Conservation (phyloP, 2,888 invertebrate genomes). For the Diaprepes abbreviatus region DNA sequence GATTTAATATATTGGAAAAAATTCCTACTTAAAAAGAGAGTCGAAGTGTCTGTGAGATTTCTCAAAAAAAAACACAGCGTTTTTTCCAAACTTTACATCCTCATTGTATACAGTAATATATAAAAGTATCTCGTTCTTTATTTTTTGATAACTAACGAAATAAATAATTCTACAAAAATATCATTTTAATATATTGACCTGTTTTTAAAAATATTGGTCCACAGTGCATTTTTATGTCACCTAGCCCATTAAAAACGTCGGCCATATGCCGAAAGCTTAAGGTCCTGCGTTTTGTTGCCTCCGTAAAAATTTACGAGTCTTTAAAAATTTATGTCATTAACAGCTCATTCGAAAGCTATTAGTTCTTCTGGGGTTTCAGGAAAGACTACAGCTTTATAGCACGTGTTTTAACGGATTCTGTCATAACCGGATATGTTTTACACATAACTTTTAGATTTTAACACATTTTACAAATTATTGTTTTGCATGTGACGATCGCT, state of each 20-base stretch:
- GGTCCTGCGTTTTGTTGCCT: slow-evolving; percentile 17
- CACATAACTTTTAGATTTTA: slow-evolving; percentile 3
- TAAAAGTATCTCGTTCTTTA: too few relatives aligned
- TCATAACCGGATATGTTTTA: slow-evolving; percentile 14
- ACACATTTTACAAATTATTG: slow-evolving; percentile 5
- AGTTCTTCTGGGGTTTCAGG: slow-evolving; percentile 24
- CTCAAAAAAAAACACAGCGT: too few relatives aligned
- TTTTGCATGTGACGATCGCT: neutral
- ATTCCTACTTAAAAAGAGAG: too few relatives aligned
- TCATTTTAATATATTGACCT: neutral
- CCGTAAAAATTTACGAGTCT: slow-evolving; percentile 28
- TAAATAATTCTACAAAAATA: too few relatives aligned
- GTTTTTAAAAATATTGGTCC: neutral
- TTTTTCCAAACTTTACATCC: too few relatives aligned
- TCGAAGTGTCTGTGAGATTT: too few relatives aligned
- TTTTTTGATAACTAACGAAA: too few relatives aligned
- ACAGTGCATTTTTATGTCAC: slow-evolving; percentile 14
- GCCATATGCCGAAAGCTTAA: slow-evolving; percentile 27
- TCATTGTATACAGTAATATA: too few relatives aligned
- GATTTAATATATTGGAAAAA: too few relatives aligned
- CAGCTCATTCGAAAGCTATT: slow-evolving; percentile 21
- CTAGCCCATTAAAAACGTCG: slow-evolving; percentile 5
- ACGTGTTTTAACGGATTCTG: slow-evolving; percentile 11
- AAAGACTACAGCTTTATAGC: slow-evolving; percentile 10
- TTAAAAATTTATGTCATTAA: slow-evolving; percentile 26